Conservation (phyloP, 1,140 invertebrate genomes). For the Centruroides sculpturatus region DNA sequence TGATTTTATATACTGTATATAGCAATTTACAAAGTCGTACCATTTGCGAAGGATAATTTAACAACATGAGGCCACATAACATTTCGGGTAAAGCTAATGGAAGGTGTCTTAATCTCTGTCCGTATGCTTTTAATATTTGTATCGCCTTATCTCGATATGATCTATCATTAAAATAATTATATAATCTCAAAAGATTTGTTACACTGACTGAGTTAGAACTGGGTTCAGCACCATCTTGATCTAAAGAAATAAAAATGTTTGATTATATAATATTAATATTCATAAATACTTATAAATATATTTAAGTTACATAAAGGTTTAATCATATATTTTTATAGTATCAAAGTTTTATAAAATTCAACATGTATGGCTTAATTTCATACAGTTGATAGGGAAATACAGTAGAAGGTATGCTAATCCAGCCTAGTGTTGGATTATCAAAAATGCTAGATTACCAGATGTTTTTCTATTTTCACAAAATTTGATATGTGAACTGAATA, state of each 20-base stretch:
- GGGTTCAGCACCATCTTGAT: constrained; percentile 86
- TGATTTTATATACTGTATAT: neutral
- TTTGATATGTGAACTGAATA: no score
- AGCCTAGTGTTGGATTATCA: no score
- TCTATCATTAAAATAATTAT: constrained; percentile 43
- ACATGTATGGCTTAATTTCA: no score
- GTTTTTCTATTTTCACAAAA: no score
- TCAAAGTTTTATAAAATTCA: no score
- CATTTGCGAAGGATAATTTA: constrained; percentile 2
- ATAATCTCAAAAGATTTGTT: constrained; percentile 60
- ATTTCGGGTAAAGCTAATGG: constrained; percentile 61
- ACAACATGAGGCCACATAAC: constrained; percentile 27
- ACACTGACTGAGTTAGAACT: constrained; percentile 79
- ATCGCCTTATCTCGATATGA: constrained; percentile 41
- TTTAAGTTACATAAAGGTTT: no score
- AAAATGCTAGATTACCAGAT: no score
- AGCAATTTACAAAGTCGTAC: neutral
- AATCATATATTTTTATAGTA: no score
- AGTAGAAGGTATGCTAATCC: no score
- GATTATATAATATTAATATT: neutral
- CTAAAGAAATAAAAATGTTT: constrained; percentile 35
- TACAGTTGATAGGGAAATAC: no score
- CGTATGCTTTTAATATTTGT: constrained; percentile 45
- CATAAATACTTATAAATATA: neutral
- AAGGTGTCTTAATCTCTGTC: constrained; percentile 38